phyloP scores from a whole-genome alignment of 2,113 vertebrate genomes.

The Rhabdornis inornatus region DNA sequence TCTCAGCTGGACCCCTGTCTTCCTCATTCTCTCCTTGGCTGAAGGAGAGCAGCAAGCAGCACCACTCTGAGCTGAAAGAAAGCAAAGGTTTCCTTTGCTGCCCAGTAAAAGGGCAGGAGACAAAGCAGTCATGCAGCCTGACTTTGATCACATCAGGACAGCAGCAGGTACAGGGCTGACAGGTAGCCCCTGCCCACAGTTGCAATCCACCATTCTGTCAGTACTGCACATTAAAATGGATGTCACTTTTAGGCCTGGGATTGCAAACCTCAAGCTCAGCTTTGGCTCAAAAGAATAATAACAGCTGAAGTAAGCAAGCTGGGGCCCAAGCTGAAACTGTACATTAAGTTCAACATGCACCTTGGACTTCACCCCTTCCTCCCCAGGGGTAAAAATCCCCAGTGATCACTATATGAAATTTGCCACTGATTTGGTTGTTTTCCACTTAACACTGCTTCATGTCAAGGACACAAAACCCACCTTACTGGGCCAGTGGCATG shows the following conservation, averaged over 20 bases:
- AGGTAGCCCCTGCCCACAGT: not conserved
- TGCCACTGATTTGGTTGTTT: not conserved
- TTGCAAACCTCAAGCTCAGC: not conserved
- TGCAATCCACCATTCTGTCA: not conserved
- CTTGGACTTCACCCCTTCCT: not conserved
- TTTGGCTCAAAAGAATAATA: not conserved
- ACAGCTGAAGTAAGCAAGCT: not conserved
- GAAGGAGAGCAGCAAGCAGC: not conserved
- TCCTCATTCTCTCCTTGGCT: not conserved
- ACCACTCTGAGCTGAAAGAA: not conserved
- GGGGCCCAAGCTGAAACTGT: not conserved
- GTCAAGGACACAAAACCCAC: not conserved
- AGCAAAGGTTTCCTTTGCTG: not conserved
- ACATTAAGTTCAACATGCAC: not conserved
- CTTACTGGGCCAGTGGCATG: not conserved
- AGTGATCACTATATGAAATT: not conserved
- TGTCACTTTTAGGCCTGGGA: not conserved
- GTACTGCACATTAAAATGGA: not conserved
- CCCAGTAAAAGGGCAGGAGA: not conserved
- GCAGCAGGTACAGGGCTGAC: not conserved
- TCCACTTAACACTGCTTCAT: not conserved
- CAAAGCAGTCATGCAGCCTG: not conserved
- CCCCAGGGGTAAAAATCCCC: rapidly evolving
- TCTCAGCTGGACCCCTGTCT: not conserved
- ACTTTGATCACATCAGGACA: not conserved